Conservation (phyloP, 2,113 vertebrate species). For the Nibea coibor region DNA sequence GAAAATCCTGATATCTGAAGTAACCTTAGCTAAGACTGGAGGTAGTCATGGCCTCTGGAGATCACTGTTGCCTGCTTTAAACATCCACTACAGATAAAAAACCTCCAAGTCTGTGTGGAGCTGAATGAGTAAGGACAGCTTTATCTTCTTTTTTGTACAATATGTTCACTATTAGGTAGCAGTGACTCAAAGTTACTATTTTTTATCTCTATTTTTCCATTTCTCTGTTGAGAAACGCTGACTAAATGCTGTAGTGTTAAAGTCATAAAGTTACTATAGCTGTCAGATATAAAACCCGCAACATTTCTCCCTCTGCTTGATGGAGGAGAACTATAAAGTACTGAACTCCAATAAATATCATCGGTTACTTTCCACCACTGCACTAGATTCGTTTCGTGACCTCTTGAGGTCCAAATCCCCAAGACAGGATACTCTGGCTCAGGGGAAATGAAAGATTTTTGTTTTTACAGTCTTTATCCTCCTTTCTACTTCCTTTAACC, state of each 20-base stretch:
- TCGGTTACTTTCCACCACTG: neutral
- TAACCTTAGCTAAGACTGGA: too few relatives aligned
- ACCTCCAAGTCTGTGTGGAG: neutral
- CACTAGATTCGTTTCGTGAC: neutral
- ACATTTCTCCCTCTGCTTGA: neutral
- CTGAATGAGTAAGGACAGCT: neutral
- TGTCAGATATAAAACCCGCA: neutral
- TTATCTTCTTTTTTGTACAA: neutral
- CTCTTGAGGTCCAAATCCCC: neutral
- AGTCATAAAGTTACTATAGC: neutral
- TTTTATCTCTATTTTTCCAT: neutral
- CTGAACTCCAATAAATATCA: too few relatives aligned
- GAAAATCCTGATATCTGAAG: too few relatives aligned
- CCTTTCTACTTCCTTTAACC: neutral
- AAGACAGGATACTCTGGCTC: neutral
- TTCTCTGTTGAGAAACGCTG: neutral
- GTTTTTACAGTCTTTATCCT: neutral
- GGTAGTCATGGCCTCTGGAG: too few relatives aligned
- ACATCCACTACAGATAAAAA: too few relatives aligned
- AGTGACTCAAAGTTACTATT: neutral
- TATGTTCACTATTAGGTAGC: neutral
- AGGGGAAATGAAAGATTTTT: neutral
- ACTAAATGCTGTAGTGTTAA: neutral
- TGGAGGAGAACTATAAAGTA: too few relatives aligned
- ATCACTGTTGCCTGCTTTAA: too few relatives aligned